Evolutionary conservation across 2,888 invertebrate genomes (phyloP).

Genomic region (Leistus spinibarbis): DNA sequence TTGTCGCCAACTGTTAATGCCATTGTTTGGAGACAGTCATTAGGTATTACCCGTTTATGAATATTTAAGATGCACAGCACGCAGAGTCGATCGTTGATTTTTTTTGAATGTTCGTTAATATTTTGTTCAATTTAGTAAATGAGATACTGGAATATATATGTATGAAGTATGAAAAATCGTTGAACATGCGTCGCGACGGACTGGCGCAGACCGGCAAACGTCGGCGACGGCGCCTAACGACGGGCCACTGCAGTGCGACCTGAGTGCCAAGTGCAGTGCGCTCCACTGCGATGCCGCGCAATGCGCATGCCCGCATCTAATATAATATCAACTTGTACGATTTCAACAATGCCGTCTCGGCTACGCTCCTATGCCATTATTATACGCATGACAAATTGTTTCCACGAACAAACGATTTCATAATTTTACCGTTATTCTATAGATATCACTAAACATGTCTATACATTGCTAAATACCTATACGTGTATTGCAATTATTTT

Average conservation of each 20-base stretch:
- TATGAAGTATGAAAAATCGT: slow-evolving; percentile 22
- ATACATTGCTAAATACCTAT: background rate
- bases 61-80: background rate
- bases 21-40: background rate
- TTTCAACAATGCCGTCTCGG: slow-evolving; percentile 30
- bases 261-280: slow-evolving; percentile 56
- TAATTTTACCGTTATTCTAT: background rate
- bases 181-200: slow-evolving; percentile 33
- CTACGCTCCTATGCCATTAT: slow-evolving; percentile 22
- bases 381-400: slow-evolving; percentile 37
- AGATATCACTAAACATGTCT: background rate
- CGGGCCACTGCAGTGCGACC: slow-evolving; percentile 59
- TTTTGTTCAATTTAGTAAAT: slow-evolving; percentile 6
- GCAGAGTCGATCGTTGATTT: background rate
- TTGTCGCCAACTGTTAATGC: background rate
- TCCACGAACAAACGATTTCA: slow-evolving; percentile 3
- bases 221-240: slow-evolving; percentile 53
- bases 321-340: slow-evolving; percentile 28
- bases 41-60: background rate
- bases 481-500: background rate
- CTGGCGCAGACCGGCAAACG: slow-evolving; percentile 44
- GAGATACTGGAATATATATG: background rate
- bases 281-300: slow-evolving; percentile 48
- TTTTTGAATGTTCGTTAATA: background rate
- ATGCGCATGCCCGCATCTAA: slow-evolving; percentile 47